Conservation (phyloP, 2,797 vertebrate species). For the Botia almorhae region DNA sequence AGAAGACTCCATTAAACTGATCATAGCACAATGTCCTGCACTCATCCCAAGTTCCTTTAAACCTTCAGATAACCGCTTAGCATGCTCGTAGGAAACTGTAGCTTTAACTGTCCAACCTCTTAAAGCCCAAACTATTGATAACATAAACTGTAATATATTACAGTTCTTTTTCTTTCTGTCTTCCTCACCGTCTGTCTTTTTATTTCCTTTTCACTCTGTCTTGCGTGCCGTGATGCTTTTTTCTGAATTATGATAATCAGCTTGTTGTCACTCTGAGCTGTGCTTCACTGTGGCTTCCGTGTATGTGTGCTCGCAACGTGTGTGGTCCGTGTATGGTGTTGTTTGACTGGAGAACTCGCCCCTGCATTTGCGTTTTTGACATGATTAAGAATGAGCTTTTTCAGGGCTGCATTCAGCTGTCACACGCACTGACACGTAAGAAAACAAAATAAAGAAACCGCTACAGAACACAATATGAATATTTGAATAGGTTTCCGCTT, state of each 20-base stretch:
- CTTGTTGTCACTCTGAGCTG: background rate
- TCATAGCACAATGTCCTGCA: constrained; percentile 19
- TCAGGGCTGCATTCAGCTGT: constrained; percentile 23
- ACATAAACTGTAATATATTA: too few species aligned
- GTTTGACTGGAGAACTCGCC: constrained; percentile 15
- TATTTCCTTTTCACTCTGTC: background rate
- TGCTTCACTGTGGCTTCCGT: background rate
- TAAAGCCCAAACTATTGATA: too few species aligned
- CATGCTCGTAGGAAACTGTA: background rate
- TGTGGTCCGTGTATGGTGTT: constrained; percentile 24
- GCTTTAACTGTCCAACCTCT: background rate
- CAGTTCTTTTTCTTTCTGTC: background rate
- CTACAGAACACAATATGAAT: constrained; percentile 23
- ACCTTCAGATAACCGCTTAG: constrained; percentile 4
- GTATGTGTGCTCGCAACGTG: background rate
- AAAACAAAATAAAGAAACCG: constrained; percentile 27
- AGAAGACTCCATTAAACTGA: constrained; percentile 49
- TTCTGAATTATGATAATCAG: background rate
- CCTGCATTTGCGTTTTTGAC: constrained; percentile 23
- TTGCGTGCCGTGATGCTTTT: background rate
- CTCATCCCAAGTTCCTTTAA: constrained; percentile 8
- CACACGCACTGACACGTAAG: constrained; percentile 19
- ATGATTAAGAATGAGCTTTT: constrained; percentile 33
- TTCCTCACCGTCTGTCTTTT: background rate
- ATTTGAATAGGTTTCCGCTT: constrained; percentile 33